Percentiles rank a stretch among this genome's conserved stretches.
Evolutionary conservation across 1,140 invertebrate genomes (phyloP).

Genomic region (Apis cerana): DNA sequence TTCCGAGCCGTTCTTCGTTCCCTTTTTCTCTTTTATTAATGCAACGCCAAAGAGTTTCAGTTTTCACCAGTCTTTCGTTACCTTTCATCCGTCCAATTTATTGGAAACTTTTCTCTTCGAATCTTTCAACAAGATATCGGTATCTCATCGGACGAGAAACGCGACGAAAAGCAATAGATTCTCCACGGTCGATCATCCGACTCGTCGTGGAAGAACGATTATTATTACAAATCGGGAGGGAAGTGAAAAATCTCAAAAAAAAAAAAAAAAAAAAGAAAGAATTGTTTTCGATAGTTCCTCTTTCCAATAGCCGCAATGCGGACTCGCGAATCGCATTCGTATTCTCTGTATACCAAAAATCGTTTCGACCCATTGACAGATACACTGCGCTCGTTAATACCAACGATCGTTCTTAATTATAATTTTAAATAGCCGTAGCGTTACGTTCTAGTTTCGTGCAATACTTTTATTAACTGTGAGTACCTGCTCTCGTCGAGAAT

Average conservation of each 20-base stretch:
- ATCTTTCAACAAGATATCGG: background rate
- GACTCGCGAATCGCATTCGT: background rate
- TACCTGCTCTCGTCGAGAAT: background rate
- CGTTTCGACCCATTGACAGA: conserved; percentile 2
- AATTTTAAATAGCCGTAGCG: conserved; percentile 29
- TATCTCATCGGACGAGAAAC: background rate
- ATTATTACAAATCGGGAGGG: no score
- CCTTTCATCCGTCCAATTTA: background rate
- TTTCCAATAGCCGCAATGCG: no score
- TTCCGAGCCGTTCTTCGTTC: background rate
- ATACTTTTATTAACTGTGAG: conserved; percentile 24
- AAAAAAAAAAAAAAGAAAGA: no score
- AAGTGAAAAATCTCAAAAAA: no score
- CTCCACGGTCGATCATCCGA: no score
- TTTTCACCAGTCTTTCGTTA: conserved; percentile 5
- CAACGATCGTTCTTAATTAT: conserved; percentile 42
- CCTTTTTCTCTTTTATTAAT: conserved; percentile 42
- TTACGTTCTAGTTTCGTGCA: conserved; percentile 21
- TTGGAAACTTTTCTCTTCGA: conserved; percentile 1
- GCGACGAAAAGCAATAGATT: no score
- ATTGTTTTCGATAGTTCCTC: no score
- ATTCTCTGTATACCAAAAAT: background rate
- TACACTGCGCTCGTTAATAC: background rate
- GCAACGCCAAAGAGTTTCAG: conserved; percentile 36
- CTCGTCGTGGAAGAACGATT: no score